Evolutionary conservation across 2,797 vertebrate genomes (phyloP), one percentile per base, ranked within the genome.

Genomic region (Lepilemur septentrionalis): DNA sequence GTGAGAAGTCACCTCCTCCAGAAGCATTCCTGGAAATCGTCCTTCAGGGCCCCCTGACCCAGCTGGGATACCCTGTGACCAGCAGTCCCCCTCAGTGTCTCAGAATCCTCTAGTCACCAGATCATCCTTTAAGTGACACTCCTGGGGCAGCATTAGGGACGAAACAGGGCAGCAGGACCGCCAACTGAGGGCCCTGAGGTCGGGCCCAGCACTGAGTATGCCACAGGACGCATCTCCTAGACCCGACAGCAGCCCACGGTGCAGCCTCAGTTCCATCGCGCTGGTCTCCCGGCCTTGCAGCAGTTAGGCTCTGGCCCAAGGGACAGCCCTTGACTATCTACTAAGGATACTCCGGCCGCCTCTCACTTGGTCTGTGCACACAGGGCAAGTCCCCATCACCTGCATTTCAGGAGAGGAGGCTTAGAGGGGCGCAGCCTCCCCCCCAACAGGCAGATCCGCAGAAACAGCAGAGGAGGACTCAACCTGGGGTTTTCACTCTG

Each of bases 261-360:
- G n/a, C 35, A 0, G 3, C 1, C 2, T 25, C 17, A 43, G 76
- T 25, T 43, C 52, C 23, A 38, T 0, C 3, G 28, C 30, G 30
- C 46, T 5, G 14, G 57, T 30, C 11, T 14, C 28, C 13, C 2
- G 10, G 59, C 22, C 0, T 1, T 18, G 35, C 11, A 61, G 75
- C 17, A 14, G 55, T 15, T 43, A 1, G 1, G 20, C 5, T 10
- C 13, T 0, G 9, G n/a, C 17, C 25, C 0, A 0, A 8, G 4
- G 13, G 0, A 0, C 0, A 38, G 48, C n/a, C 38, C 67, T 7
- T 0, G 10, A 38, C 43, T 43, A 4, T 2, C 12, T 18, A 52
- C 6, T 15, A 41, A 52, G 38, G 48, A 13, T 20, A 10, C 22
- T 52, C 18, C 28, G 17, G 2, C 61, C 2, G 23, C 10, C 18